Conservation (phyloP, 2,888 invertebrate species). For the Ochropleura plecta region DNA sequence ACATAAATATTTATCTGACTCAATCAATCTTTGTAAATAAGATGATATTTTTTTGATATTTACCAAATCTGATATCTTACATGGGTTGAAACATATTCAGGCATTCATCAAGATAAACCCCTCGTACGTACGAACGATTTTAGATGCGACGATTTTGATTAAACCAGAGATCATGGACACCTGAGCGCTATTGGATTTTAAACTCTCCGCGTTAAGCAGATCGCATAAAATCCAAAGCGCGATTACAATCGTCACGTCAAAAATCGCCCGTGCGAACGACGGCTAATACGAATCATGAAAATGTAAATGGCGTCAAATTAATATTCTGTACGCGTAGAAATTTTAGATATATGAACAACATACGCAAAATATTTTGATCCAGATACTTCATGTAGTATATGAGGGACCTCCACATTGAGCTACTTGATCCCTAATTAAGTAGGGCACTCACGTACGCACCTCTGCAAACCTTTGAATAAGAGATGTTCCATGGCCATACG, state of each 20-base stretch:
- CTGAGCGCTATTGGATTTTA: neutral
- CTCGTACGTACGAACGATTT: neutral
- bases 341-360: slow-evolving; percentile 55
- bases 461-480: slow-evolving; percentile 78
- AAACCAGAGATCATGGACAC: no score
- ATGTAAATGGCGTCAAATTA: slow-evolving; percentile 56
- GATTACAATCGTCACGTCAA: neutral
- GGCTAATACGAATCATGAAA: slow-evolving; percentile 12
- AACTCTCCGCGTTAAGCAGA: no score
- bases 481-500: slow-evolving; percentile 62
- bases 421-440: slow-evolving; percentile 80
- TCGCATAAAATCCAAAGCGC: no score
- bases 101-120: slow-evolving; percentile 1
- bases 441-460: slow-evolving; percentile 79
- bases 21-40: slow-evolving; percentile 32
- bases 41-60: no score
- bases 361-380: slow-evolving; percentile 64
- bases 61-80: slow-evolving; percentile 21
- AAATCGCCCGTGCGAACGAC: neutral
- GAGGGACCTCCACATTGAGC: slow-evolving; percentile 63
- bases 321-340: slow-evolving; percentile 57
- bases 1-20: slow-evolving; percentile 13
- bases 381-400: slow-evolving; percentile 36
- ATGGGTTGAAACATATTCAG: neutral
- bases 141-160: neutral